Conservation (phyloP, 1,140 invertebrate genomes). For the Colletes latitarsis region DNA sequence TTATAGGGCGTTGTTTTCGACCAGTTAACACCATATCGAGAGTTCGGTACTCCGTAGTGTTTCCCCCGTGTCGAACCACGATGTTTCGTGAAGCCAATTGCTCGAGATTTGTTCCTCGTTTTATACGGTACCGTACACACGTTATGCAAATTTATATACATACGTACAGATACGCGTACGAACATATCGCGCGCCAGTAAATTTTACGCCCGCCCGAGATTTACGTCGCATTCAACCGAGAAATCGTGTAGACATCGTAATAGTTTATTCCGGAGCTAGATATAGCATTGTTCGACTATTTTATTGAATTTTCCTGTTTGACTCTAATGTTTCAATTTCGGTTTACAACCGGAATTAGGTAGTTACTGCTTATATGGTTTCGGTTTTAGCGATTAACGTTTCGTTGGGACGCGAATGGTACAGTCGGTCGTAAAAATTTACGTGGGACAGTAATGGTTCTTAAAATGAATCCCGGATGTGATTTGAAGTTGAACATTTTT, state of each 20-base stretch:
- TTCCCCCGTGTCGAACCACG: not conserved
- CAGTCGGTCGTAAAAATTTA: too few species aligned
- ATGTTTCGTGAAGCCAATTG: not conserved
- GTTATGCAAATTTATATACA: not conserved
- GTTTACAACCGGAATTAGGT: not conserved
- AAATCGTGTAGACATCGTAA: not conserved
- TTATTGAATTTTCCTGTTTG: not conserved
- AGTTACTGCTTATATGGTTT: not conserved
- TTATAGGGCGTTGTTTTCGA: constrained; percentile 2
- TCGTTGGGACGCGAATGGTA: too few species aligned
- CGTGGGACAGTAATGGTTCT: too few species aligned
- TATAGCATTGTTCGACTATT: not conserved
- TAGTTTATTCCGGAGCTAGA: not conserved
- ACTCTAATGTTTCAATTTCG: constrained; percentile 11
- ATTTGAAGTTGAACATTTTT: too few species aligned
- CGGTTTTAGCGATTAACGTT: too few species aligned
- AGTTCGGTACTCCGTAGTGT: not conserved
- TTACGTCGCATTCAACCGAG: not conserved
- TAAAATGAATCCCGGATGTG: too few species aligned
- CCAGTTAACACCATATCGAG: not conserved
- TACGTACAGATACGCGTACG: not conserved
- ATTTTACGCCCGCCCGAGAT: constrained; percentile 4
- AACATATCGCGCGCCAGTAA: not conserved
- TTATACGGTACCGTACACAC: not conserved
- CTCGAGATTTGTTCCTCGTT: constrained; percentile 16